Conservation (phyloP, 2,888 invertebrate genomes). For the Eurytoma californica region DNA sequence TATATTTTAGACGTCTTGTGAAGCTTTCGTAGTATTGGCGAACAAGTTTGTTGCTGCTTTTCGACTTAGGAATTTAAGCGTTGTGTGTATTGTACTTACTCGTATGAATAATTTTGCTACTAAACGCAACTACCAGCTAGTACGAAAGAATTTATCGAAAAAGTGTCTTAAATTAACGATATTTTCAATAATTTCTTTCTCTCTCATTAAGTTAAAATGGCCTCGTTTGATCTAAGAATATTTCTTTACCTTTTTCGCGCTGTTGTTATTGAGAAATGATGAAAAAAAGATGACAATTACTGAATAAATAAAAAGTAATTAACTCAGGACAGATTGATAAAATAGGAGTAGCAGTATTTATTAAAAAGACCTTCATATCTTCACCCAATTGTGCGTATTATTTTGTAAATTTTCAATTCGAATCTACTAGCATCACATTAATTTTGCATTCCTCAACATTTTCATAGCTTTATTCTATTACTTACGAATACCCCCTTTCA, state of each 20-base stretch:
- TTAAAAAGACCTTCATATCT: too few relatives aligned
- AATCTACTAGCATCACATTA: neutral
- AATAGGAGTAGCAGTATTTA: too few relatives aligned
- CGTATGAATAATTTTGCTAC: too few relatives aligned
- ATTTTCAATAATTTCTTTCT: slow-evolving; percentile 6
- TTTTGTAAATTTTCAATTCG: neutral
- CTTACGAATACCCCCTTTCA: neutral
- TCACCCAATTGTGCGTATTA: neutral
- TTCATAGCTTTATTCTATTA: neutral
- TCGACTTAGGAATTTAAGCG: slow-evolving; percentile 5
- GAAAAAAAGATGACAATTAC: slow-evolving; percentile 4
- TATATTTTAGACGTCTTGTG: slow-evolving; percentile 26
- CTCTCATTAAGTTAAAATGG: neutral
- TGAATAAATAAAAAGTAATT: neutral
- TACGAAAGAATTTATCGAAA: slow-evolving; percentile 17
- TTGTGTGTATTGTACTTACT: slow-evolving; percentile 17
- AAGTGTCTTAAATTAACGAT: neutral
- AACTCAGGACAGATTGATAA: too few relatives aligned
- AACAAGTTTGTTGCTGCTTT: slow-evolving; percentile 21
- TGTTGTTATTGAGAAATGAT: neutral
- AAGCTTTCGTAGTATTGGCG: slow-evolving; percentile 38
- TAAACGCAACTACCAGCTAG: neutral
- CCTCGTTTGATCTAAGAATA: slow-evolving; percentile 44
- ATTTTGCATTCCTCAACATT: neutral
- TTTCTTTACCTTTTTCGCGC: slow-evolving; percentile 56